A percentile compares a stretch with the other conserved stretches of the same genome.
Conservation (phyloP, 2,797 vertebrate genomes). For the Brachyalestes nurse region DNA sequence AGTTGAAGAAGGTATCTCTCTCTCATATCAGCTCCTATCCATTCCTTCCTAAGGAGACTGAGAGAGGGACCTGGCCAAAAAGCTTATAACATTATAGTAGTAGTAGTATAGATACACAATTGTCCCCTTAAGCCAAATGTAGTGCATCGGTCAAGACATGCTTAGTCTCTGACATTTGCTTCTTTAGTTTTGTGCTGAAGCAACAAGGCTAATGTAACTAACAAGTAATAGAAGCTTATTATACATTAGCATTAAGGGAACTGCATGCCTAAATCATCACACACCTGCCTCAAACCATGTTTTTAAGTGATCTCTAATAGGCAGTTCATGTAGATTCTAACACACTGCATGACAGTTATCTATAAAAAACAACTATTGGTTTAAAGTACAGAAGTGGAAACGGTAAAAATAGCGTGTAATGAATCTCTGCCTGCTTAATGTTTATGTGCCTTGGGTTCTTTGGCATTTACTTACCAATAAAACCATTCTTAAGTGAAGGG, state of each 20-base stretch:
- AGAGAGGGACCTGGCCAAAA: neutral
- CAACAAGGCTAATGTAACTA: neutral
- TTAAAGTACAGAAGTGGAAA: neutral
- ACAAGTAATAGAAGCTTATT: neutral
- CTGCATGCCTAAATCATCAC: too few relatives aligned
- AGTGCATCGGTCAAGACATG: too few relatives aligned
- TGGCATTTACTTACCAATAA: conserved; percentile 16
- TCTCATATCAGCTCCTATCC: neutral
- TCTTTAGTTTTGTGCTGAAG: too few relatives aligned
- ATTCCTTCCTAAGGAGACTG: neutral
- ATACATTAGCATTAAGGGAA: neutral
- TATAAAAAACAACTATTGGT: neutral
- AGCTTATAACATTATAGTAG: conserved; percentile 16
- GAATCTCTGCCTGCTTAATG: neutral
- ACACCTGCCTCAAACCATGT: neutral
- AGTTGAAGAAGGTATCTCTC: conserved; percentile 5
- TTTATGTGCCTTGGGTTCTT: neutral
- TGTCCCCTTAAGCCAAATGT: too few relatives aligned
- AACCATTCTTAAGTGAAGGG: conserved; percentile 12
- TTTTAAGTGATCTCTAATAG: neutral
- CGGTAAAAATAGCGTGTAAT: neutral
- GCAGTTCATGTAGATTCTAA: neutral
- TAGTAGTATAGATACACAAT: too few relatives aligned
- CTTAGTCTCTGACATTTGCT: too few relatives aligned
- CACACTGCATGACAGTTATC: neutral